These are phyloP conservation scores for Yponomeuta sedellus DNA, from an alignment of 2,888 invertebrate genomes.

Conservation along the genomic window DNA sequence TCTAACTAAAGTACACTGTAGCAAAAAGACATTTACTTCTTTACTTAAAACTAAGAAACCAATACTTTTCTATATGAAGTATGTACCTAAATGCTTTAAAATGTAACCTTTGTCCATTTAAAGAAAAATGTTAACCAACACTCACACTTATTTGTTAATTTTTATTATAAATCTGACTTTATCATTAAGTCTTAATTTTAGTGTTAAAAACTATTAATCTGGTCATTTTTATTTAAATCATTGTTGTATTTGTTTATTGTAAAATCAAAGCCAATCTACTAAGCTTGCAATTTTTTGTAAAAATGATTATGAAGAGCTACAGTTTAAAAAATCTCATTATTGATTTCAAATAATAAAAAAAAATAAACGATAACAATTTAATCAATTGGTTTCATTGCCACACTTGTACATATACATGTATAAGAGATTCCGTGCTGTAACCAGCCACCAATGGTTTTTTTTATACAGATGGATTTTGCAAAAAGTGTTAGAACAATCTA, in stretches of 20 bases:
- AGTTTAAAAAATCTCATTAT: slow-evolving; percentile 72
- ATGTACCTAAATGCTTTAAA: slow-evolving; percentile 60
- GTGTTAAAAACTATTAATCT: slow-evolving; percentile 73
- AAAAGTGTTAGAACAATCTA: too few relatives aligned
- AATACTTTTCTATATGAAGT: slow-evolving; percentile 52
- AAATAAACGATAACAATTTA: slow-evolving; percentile 71
- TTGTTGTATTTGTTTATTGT: slow-evolving; percentile 67
- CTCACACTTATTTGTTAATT: slow-evolving; percentile 72
- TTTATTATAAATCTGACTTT: slow-evolving; percentile 69
- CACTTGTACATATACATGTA: too few relatives aligned
- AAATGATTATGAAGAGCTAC: slow-evolving; percentile 65
- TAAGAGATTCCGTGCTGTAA: too few relatives aligned
- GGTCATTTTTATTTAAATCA: slow-evolving; percentile 76
- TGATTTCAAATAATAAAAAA: slow-evolving; percentile 59
- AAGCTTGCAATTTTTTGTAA: slow-evolving; percentile 69
- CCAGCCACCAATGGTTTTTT: too few relatives aligned
- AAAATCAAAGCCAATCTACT: slow-evolving; percentile 53
- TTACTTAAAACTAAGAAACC: slow-evolving; percentile 55
- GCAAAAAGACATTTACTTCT: slow-evolving; percentile 67
- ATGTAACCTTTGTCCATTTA: slow-evolving; percentile 62
- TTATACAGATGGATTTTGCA: too few relatives aligned
- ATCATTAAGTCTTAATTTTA: slow-evolving; percentile 66
- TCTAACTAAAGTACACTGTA: slow-evolving; percentile 65
- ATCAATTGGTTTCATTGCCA: slow-evolving; percentile 23
- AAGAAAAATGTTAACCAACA: slow-evolving; percentile 69